These are phyloP conservation scores for Protonibea diacanthus DNA, from an alignment of 2,797 vertebrate genomes.

Conservation along the genomic window DNA sequence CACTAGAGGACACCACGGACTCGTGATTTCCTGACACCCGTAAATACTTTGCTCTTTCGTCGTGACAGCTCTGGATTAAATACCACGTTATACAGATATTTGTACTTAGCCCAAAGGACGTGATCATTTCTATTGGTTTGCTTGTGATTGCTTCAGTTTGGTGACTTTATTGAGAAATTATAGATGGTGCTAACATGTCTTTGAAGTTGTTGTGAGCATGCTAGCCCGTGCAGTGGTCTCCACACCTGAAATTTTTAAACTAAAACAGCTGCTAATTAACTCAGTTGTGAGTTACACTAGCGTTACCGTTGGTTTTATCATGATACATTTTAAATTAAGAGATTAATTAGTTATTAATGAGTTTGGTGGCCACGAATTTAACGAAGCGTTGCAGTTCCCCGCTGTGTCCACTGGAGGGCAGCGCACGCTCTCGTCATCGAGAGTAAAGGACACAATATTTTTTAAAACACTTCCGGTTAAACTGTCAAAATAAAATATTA, in stretches of 20 bases:
- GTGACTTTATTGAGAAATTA: neutral
- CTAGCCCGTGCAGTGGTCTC: neutral
- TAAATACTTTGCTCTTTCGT: too few species aligned
- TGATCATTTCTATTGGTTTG: neutral
- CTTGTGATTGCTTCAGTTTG: neutral
- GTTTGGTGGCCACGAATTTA: neutral
- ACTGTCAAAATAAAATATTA: neutral
- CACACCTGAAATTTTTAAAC: neutral
- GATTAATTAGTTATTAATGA: fast-evolving
- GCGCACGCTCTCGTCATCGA: too few species aligned
- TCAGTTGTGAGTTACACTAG: too few species aligned
- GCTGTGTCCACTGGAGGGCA: neutral
- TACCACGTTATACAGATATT: too few species aligned
- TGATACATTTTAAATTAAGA: neutral
- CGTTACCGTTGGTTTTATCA: neutral
- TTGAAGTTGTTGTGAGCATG: too few species aligned
- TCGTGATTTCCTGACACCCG: neutral
- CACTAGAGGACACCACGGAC: neutral
- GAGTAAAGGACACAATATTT: neutral
- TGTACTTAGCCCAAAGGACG: too few species aligned
- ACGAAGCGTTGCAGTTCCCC: neutral
- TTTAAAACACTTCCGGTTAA: neutral
- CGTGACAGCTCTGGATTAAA: too few species aligned
- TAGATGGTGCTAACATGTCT: too few species aligned
- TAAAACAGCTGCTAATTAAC: too few species aligned